phyloP scores from a whole-genome alignment of 2,888 invertebrate genomes.

The Glyphotaelius pellucidus region DNA sequence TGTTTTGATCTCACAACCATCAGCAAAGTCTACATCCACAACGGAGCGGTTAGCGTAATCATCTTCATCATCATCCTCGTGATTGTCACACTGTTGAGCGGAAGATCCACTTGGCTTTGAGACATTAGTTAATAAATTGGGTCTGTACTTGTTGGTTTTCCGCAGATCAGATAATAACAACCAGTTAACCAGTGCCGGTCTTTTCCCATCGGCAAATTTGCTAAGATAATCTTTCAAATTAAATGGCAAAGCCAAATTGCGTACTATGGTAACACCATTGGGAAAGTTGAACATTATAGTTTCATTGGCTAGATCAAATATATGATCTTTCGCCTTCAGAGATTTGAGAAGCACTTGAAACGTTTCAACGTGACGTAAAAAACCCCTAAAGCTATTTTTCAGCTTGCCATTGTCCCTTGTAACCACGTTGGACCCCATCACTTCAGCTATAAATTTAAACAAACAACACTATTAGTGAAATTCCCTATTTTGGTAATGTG shows the following conservation, averaged over 20 bases:
- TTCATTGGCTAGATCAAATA: not conserved
- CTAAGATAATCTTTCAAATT: not conserved
- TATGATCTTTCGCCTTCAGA: conserved; percentile 70
- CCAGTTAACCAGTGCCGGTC: conserved; percentile 27
- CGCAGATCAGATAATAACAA: conserved; percentile 15
- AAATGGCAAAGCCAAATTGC: not conserved
- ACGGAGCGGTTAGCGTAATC: not conserved
- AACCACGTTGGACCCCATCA: conserved; percentile 89
- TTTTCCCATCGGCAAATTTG: not conserved
- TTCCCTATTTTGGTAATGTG: not conserved
- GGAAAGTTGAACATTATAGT: not conserved
- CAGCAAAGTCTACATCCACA: not conserved
- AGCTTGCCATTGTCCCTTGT: not conserved
- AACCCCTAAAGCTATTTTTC: not conserved
- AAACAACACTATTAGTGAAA: not conserved
- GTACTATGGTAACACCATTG: not conserved
- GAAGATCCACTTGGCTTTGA: not conserved
- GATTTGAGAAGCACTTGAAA: conserved; percentile 71
- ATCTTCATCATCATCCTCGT: not conserved
- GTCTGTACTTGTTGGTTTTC: not conserved
- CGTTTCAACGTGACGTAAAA: not conserved
- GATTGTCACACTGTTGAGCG: not conserved
- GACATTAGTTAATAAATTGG: not conserved
- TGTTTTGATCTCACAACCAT: not conserved
- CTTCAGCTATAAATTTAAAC: conserved; percentile 85